Percentiles rank a stretch among this genome's conserved stretches.
Evolutionary conservation across 2,797 vertebrate species (phyloP).

Genomic region (Aphelocoma californica): DNA sequence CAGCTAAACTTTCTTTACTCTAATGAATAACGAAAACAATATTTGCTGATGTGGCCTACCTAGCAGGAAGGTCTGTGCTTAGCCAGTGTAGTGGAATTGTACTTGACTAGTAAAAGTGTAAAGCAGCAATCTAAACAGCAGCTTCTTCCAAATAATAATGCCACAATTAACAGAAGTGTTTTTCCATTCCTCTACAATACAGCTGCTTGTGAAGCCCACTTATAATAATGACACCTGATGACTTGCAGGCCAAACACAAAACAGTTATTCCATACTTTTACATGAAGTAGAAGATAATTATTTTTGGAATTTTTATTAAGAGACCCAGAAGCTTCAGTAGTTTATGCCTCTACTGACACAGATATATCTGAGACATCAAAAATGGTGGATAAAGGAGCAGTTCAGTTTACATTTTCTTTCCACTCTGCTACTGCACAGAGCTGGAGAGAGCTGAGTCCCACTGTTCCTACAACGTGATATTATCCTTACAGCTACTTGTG

Average conservation of each 20-base stretch:
- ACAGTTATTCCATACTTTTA: not conserved
- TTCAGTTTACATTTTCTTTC: constrained; percentile 39
- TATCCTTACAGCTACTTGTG: constrained; percentile 53
- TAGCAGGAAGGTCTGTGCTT: not conserved
- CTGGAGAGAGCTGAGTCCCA: constrained; percentile 1
- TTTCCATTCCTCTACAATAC: not conserved
- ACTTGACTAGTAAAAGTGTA: not conserved
- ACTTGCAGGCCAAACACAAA: constrained; percentile 18
- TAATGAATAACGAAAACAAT: not conserved
- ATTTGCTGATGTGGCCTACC: not conserved
- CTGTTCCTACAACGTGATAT: constrained; percentile 33
- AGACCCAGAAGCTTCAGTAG: not conserved
- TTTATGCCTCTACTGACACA: not conserved
- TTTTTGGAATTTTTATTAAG: constrained; percentile 30
- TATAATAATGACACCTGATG: not conserved
- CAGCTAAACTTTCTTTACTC: not conserved
- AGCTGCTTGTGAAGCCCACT: not conserved
- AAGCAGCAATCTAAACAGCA: not conserved
- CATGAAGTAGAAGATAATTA: not conserved
- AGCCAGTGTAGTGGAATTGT: not conserved
- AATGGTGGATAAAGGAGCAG: constrained; percentile 8
- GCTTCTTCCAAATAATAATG: not conserved
- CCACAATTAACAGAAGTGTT: not conserved
- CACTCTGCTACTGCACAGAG: constrained; percentile 36
- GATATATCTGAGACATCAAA: not conserved